Evolutionary conservation across 2,113 vertebrate genomes (phyloP).

Genomic region (Clinocottus analis): DNA sequence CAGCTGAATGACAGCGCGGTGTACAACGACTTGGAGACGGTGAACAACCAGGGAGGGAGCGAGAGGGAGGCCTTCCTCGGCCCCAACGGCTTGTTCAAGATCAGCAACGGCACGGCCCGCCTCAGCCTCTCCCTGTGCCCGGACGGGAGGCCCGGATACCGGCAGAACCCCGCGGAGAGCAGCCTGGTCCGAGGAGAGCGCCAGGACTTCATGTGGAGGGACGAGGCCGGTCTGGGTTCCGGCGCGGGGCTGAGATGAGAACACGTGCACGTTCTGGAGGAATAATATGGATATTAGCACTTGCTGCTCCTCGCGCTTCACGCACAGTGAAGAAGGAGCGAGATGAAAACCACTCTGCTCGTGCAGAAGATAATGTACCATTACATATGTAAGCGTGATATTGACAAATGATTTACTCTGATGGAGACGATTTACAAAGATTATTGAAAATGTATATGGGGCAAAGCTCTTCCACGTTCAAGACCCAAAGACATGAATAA

Average conservation of each 20-base stretch:
- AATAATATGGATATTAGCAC: slow-evolving; percentile 63
- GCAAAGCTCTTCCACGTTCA: slow-evolving; percentile 61
- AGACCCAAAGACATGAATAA: slow-evolving; percentile 77
- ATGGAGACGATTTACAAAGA: slow-evolving; percentile 56
- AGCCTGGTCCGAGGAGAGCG: slow-evolving; percentile 58
- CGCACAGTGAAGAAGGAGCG: slow-evolving; percentile 38
- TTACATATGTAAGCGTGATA: slow-evolving; percentile 21
- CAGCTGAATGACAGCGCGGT: slow-evolving; percentile 77
- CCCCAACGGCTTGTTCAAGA: slow-evolving; percentile 78
- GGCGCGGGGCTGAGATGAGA: slow-evolving; percentile 70
- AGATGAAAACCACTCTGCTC: slow-evolving; percentile 36
- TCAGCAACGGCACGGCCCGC: slow-evolving; percentile 80
- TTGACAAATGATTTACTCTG: slow-evolving; percentile 49
- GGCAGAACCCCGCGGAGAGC: slow-evolving; percentile 62
- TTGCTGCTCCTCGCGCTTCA: slow-evolving; percentile 66
- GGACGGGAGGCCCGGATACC: slow-evolving; percentile 59
- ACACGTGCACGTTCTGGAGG: slow-evolving; percentile 18
- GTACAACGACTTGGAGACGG: slow-evolving; percentile 83
- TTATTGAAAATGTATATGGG: slow-evolving; percentile 55
- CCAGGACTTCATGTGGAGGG: slow-evolving; percentile 81
- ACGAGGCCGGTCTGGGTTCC: slow-evolving; percentile 61
- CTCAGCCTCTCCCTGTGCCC: slow-evolving; percentile 77
- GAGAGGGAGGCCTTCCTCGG: slow-evolving; percentile 83
- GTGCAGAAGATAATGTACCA: slow-evolving; percentile 24
- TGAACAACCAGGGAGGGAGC: slow-evolving; percentile 80